These are phyloP conservation scores for Sandelia bainsii DNA, from an alignment of 2,797 vertebrate genomes.

Conservation along the genomic window DNA sequence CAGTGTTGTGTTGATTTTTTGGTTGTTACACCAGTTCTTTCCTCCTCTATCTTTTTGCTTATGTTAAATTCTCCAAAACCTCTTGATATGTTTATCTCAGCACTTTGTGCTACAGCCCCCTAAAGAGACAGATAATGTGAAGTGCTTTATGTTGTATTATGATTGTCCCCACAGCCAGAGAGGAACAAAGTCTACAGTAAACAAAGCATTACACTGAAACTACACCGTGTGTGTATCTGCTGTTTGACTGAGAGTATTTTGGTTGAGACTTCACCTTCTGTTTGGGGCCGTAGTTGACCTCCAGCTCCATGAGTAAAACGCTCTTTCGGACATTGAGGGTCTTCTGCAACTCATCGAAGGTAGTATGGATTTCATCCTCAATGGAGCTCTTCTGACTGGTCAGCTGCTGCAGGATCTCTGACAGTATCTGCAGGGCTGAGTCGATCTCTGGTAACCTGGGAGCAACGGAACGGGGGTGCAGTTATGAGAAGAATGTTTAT, in stretches of 20 bases:
- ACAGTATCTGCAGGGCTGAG: conserved; percentile 91
- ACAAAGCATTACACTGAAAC: background rate
- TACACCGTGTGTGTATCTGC: background rate
- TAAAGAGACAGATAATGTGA: background rate
- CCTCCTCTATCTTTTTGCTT: background rate
- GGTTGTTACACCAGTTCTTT: background rate
- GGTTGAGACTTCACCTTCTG: conserved; percentile 88
- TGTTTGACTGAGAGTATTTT: background rate
- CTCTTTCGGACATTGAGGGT: conserved; percentile 96
- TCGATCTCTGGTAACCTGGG: conserved; percentile 95
- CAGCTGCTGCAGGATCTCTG: conserved; percentile 96
- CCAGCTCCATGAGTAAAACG: conserved; percentile 96
- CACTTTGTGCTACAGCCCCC: background rate
- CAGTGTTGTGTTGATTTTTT: background rate
- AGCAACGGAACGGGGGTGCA: background rate
- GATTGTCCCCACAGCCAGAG: background rate
- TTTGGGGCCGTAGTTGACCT: conserved; percentile 98
- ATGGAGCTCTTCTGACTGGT: conserved; percentile 94
- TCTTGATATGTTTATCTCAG: background rate
- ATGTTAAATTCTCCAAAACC: background rate
- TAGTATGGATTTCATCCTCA: conserved; percentile 93
- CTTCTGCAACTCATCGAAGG: conserved; percentile 97
- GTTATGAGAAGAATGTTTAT: background rate
- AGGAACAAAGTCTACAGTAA: background rate
- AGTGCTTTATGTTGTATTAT: background rate